These are phyloP conservation scores for Ispidina lecontei DNA, from an alignment of 2,797 vertebrate genomes.

Conservation along the genomic window DNA sequence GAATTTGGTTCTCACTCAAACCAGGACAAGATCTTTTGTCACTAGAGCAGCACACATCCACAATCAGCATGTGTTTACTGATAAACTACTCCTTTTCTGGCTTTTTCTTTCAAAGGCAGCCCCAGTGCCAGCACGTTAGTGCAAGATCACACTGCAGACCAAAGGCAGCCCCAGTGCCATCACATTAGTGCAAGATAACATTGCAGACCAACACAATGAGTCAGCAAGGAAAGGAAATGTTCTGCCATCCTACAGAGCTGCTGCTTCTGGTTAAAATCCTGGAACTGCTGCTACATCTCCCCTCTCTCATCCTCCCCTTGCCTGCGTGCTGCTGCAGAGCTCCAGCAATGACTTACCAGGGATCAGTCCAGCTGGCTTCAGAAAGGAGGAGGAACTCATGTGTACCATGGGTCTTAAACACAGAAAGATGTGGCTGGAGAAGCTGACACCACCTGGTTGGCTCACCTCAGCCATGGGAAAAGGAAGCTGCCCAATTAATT, in stretches of 20 bases:
- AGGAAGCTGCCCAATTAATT: constrained; percentile 21
- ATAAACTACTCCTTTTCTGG: no score
- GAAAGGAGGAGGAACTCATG: constrained; percentile 54
- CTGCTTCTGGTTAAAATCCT: background rate
- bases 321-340: background rate
- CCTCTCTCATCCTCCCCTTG: background rate
- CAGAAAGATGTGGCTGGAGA: constrained; percentile 35
- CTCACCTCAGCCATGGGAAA: constrained; percentile 39
- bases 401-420: constrained; percentile 47
- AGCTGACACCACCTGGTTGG: constrained; percentile 33
- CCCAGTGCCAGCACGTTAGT: no score
- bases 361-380: constrained; percentile 53
- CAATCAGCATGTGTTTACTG: no score
- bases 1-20: no score
- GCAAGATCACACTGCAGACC: no score
- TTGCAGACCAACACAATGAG: no score
- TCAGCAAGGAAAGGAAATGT: no score
- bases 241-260: background rate
- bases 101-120: no score
- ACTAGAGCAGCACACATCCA: no score
- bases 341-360: constrained; percentile 33
- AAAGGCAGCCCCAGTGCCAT: no score
- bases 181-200: no score
- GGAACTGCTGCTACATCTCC: background rate
- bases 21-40: no score